phyloP scores from a whole-genome alignment of 2,797 vertebrate genomes.

The Anas georgica region DNA sequence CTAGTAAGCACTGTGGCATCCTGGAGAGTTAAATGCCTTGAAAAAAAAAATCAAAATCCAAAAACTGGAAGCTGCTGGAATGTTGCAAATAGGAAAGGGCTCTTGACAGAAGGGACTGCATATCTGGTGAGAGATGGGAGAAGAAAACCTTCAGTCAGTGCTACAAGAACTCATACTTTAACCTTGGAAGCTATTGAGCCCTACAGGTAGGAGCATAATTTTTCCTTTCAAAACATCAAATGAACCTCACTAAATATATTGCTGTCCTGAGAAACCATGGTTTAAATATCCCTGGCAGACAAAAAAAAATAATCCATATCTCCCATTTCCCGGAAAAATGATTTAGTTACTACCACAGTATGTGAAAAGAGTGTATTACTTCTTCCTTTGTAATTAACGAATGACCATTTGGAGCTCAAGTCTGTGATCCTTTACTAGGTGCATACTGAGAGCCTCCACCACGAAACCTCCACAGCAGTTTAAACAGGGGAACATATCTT shows the following conservation, averaged over 20 bases:
- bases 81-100: not conserved
- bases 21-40: not conserved
- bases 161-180: not conserved
- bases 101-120: not conserved
- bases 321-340: not conserved
- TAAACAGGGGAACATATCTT: not conserved
- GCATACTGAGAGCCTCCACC: not conserved
- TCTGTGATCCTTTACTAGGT: not conserved
- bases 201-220: not conserved
- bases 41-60: not conserved
- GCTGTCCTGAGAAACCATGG: not conserved
- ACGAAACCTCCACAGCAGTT: not conserved
- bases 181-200: not conserved
- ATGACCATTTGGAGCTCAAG: not conserved
- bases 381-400: not conserved
- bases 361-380: not conserved
- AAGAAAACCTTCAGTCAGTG: not conserved
- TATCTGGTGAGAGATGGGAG: not conserved
- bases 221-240: not conserved
- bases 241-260: not conserved
- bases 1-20: not conserved
- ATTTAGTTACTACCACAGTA: not conserved
- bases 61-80: not conserved
- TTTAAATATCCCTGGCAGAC: not conserved
- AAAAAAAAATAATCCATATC: not conserved